Percentiles rank a stretch among this genome's conserved stretches.
phyloP scores from a whole-genome alignment of 2,888 invertebrate species.

The Lithophane semibrunnea region DNA sequence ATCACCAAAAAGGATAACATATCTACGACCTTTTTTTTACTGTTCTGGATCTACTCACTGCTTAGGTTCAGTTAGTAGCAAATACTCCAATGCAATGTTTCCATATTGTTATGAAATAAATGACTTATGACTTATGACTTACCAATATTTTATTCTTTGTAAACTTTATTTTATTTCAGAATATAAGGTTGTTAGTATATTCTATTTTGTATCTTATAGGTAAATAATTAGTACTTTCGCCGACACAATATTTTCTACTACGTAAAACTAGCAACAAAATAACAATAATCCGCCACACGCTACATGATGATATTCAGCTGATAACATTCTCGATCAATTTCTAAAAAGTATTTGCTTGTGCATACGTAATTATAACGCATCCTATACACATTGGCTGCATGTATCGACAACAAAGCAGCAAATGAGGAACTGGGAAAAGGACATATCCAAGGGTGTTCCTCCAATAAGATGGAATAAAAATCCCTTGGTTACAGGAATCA shows the following conservation, averaged over 20 bases:
- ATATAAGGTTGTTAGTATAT: background rate
- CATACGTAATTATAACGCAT: slow-evolving; percentile 33
- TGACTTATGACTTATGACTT: too few species aligned
- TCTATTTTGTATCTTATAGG: background rate
- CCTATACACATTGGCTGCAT: slow-evolving; percentile 3
- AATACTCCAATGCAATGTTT: too few species aligned
- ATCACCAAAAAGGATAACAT: background rate
- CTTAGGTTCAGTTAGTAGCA: background rate
- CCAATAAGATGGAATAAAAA: background rate
- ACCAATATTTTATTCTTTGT: background rate
- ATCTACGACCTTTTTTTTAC: background rate
- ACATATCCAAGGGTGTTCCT: too few species aligned
- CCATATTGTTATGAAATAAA: too few species aligned
- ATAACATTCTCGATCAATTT: slow-evolving; percentile 41
- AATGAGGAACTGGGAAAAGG: background rate
- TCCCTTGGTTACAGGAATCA: background rate
- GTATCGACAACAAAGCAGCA: background rate
- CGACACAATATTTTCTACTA: slow-evolving; percentile 13
- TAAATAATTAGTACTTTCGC: slow-evolving; percentile 3
- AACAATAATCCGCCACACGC: slow-evolving; percentile 37
- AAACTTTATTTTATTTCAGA: background rate
- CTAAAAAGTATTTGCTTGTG: slow-evolving; percentile 34
- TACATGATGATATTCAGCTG: slow-evolving; percentile 36
- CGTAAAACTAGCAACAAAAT: slow-evolving; percentile 31
- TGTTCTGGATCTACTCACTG: background rate